A percentile compares a stretch with the other conserved stretches of the same genome.
phyloP scores from a whole-genome alignment of 2,113 vertebrate genomes.

The Antechinus stuartii region DNA sequence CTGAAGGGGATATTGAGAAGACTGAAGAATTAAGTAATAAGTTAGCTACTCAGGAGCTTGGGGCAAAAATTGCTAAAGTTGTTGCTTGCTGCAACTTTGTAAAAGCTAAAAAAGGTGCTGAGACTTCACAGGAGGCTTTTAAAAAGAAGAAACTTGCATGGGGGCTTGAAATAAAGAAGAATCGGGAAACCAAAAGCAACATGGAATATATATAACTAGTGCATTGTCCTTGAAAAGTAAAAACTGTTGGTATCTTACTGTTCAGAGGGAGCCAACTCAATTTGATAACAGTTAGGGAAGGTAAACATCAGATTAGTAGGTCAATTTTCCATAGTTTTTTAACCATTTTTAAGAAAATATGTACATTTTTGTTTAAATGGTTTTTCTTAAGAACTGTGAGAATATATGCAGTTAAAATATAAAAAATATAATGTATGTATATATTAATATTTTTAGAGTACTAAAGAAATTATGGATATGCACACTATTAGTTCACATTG shows the following conservation, averaged over 20 bases:
- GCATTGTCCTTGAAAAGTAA: constrained; percentile 39
- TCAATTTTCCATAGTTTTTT: constrained; percentile 38
- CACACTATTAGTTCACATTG: neutral
- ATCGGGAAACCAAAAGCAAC: constrained; percentile 99
- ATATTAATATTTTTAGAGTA: constrained; percentile 8
- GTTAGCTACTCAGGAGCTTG: constrained; percentile 93
- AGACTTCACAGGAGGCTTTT: constrained; percentile 89
- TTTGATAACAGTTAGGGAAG: constrained; percentile 28
- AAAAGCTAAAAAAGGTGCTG: constrained; percentile 92
- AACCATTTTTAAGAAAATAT: neutral
- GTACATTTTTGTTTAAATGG: neutral
- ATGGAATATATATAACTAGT: constrained; percentile 96
- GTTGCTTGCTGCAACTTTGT: constrained; percentile 94
- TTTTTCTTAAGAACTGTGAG: neutral
- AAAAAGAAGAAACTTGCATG: constrained; percentile 95
- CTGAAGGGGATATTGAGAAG: constrained; percentile 93
- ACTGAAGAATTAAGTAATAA: constrained; percentile 96
- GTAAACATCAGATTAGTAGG: constrained; percentile 9
- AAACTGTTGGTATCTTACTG: neutral
- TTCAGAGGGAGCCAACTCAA: neutral
- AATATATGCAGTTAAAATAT: neutral
- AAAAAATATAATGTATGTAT: neutral
- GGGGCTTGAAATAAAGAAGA: constrained; percentile 99
- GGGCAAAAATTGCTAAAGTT: constrained; percentile 95
- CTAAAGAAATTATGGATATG: constrained; percentile 29